These are phyloP conservation scores for Geococcyx californianus DNA, from an alignment of 2,113 vertebrate species.

Conservation along the genomic window DNA sequence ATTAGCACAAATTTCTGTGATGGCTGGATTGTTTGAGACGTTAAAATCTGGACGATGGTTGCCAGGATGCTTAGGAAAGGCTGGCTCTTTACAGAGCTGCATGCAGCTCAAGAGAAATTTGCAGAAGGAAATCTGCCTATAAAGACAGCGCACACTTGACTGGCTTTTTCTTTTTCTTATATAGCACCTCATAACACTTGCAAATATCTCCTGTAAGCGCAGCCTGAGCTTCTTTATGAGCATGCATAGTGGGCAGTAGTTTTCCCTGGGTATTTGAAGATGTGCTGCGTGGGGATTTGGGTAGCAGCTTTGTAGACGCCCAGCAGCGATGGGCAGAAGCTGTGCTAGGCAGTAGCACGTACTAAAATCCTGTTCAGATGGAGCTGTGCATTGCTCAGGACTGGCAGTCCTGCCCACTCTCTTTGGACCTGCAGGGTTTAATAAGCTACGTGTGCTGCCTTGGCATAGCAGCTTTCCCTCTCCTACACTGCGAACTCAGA, in stretches of 20 bases:
- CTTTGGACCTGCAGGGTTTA: background rate
- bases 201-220: background rate
- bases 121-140: background rate
- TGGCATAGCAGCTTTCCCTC: background rate
- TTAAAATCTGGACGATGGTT: constrained; percentile 16
- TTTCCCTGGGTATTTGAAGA: background rate
- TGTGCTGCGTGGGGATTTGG: background rate
- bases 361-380: background rate
- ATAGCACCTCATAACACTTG: background rate
- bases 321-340: background rate
- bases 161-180: background rate
- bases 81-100: background rate
- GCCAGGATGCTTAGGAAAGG: background rate
- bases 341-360: fast-evolving
- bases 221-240: background rate
- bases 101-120: background rate
- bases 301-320: background rate
- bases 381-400: background rate
- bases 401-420: background rate
- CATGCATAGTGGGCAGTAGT: background rate
- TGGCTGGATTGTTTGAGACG: background rate
- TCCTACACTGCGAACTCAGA: background rate
- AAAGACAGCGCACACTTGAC: background rate
- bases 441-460: background rate
- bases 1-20: background rate